Conservation (phyloP, 2,113 vertebrate genomes). For the Brienomyrus brachyistius region DNA sequence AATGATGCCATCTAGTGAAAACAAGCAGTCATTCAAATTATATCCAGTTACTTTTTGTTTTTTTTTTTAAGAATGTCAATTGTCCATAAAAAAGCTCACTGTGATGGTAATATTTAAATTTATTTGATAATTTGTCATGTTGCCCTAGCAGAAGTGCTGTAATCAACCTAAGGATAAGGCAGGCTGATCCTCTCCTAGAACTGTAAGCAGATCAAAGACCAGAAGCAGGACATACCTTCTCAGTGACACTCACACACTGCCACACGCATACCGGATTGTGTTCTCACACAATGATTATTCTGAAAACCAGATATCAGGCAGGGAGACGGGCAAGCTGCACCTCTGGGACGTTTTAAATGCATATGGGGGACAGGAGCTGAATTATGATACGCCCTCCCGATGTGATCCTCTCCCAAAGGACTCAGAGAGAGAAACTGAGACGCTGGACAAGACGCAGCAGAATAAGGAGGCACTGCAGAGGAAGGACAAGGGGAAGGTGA, state of each 20-base stretch:
- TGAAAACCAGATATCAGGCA: not conserved
- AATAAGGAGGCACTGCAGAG: slow-evolving; percentile 44
- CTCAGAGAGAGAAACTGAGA: slow-evolving; percentile 46
- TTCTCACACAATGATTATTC: not conserved
- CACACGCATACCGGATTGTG: not conserved
- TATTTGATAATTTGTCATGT: not conserved
- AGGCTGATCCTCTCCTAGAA: not conserved
- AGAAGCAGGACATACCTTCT: slow-evolving; percentile 25
- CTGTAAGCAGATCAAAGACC: not conserved
- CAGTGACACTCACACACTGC: slow-evolving; percentile 39
- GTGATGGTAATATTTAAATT: not conserved
- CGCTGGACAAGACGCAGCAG: slow-evolving; percentile 42
- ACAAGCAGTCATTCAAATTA: not conserved
- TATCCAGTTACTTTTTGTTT: not conserved
- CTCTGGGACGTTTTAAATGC: not conserved
- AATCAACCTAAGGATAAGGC: slow-evolving; percentile 29
- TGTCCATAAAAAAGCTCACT: not conserved
- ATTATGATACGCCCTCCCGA: not conserved
- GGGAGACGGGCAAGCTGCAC: not conserved
- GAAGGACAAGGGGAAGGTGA: slow-evolving; percentile 62
- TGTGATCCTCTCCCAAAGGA: slow-evolving; percentile 50
- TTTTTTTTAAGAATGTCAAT: not conserved
- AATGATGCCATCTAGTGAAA: not conserved
- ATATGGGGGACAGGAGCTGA: not conserved
- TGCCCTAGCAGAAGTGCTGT: not conserved